Base-by-base conservation (phyloP, 2,888 invertebrate genomes). In the Azorinus chamasolen region DNA sequence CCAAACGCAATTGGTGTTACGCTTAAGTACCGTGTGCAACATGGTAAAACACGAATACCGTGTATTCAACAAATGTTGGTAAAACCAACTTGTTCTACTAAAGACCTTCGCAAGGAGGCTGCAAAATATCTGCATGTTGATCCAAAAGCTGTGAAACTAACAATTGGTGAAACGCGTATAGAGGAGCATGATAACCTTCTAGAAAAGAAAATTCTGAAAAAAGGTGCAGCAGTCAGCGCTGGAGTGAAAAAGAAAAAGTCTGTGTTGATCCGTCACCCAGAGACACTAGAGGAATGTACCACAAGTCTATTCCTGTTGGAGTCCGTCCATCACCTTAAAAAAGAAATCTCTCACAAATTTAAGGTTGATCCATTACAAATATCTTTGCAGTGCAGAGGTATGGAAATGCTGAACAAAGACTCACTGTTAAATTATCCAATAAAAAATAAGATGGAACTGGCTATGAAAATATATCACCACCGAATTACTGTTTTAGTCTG, bases 181-280 rank as follows among this genome's bases (percentile, higher is more conserved):
- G 78, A 78, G 6, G 78, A 78, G 45, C 43, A 57, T 24, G 43
- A 55, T 2, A 48, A 62, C 45, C 32, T 76, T 16, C 20, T 37
- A 18, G 18, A 62, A 14, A n/a, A 61, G 6, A 25, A 54, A 6
- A 53, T 59, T 16, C 65, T 70, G 48, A 24, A 43, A 16, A 78
- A 45, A 57, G 73, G 78, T 4, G 65, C 69, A 41, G 45, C 37
- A 20, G 25, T 78, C 5, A 14, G 12, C 45, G 78, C 65, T 41
- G 78, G 73, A 32, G 41, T 78, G n/a, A 78, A 78, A 61, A 78
- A 78, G 53, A 46, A 53, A 27, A 78, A 78, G 37, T 62, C 62
- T 2, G 25, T 78, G 12, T 18, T 51, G 18, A 62, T 78, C 1
- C 69, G 48, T 25, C 55, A 78, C 43, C 63, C 70, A 46, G 46